Evolutionary conservation across 2,888 invertebrate species (phyloP), one percentile per base, ranked within the genome.

Genomic region (Cordylochernes scorpioides): DNA sequence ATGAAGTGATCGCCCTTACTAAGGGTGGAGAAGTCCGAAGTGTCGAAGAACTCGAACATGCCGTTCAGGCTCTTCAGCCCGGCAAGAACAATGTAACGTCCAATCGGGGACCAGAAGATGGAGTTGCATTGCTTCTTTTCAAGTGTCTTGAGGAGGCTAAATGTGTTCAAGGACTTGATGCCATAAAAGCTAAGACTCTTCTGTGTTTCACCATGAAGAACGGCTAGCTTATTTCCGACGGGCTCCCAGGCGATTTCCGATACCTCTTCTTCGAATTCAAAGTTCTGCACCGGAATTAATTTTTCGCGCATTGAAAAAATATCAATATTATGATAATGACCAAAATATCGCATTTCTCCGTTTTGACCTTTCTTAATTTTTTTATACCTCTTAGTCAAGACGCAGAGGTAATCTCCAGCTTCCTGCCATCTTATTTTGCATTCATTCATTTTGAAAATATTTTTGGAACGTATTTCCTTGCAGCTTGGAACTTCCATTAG

Each of bases 361-460:
- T 91, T 88, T 30, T 53, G 54, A 16, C 49, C 46, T 48, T 82
- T 82, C 46, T 77, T 74, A 10, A 71, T 66, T 58, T 84, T 86
- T 4, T 74, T 69, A 53, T 67, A 71, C 32, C 72, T 61, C 51
- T 78, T 77, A 1, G 78, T 73, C 59, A 91, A 91, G 1, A 91
- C 88, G 45, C 91, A 91, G 15, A 94, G 62, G 51, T 86, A 86
- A 52, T 91, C 86, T 1, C 94, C 94, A 14, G 71, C 75, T 54
- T 84, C 86, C 54, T 97, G 94, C 94, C 94, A 97, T 53, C 84
- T 86, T 50, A 97, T 77, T 47, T 84, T 82, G 51, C 91, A 91
- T 51, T 91, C 86, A 1, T 86, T 86, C 0, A 94, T 91, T 37
- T 77, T 86, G 63, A 94, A 94, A 32, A 94, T 60, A 53, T 86